These are phyloP conservation scores for Cotesia chilonis DNA, from an alignment of 1,140 invertebrate species.

Conservation along the genomic window DNA sequence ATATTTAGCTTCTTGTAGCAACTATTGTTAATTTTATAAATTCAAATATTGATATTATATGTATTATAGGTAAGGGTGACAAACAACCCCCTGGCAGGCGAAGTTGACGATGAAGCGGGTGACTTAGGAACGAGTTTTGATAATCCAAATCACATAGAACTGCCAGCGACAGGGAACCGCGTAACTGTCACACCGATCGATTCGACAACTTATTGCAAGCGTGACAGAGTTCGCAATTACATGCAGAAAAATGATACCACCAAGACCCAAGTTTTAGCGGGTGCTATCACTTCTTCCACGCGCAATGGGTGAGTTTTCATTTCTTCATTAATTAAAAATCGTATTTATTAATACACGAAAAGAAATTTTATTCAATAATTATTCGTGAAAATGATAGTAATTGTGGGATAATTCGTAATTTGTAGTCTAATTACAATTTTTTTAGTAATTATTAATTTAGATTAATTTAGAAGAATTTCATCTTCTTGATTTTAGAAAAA, in stretches of 20 bases:
- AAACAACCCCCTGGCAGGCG: slow-evolving; percentile 76
- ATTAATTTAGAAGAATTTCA: too few species aligned
- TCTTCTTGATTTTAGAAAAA: too few species aligned
- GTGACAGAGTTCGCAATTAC: slow-evolving; percentile 58
- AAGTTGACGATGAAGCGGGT: slow-evolving; percentile 71
- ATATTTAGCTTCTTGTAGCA: too few species aligned
- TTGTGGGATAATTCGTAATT: neutral
- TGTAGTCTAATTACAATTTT: too few species aligned
- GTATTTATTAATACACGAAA: too few species aligned
- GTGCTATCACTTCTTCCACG: slow-evolving; percentile 37
- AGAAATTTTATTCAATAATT: neutral
- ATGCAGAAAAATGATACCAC: slow-evolving; percentile 43
- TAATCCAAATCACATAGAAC: slow-evolving; percentile 77
- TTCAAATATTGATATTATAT: slow-evolving; percentile 13
- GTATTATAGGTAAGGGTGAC: slow-evolving; percentile 75
- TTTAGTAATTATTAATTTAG: too few species aligned
- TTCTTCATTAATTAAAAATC: neutral
- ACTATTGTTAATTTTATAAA: too few species aligned
- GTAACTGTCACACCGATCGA: slow-evolving; percentile 68
- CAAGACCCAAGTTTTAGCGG: slow-evolving; percentile 43
- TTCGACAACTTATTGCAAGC: slow-evolving; percentile 78
- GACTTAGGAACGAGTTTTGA: slow-evolving; percentile 75
- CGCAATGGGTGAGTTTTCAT: slow-evolving; percentile 55
- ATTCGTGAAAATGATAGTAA: neutral
- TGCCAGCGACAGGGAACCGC: slow-evolving; percentile 64